Conservation (phyloP, 2,113 vertebrate genomes). For the Hippolais icterina region DNA sequence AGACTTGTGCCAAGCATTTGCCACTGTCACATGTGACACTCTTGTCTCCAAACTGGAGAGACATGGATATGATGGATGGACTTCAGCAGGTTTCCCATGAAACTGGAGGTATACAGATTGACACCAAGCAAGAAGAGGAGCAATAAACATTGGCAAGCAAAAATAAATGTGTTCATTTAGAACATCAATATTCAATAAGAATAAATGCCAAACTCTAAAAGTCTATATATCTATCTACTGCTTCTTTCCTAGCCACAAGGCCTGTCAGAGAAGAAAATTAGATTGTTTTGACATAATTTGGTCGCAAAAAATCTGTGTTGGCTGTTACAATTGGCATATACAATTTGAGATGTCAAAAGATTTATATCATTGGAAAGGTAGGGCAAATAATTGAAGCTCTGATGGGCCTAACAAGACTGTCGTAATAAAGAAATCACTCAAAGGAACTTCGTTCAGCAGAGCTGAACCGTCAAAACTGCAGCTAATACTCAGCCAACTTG, state of each 20-base stretch:
- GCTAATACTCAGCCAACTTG: slow-evolving; percentile 5
- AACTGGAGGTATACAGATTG: background rate
- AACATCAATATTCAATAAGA: slow-evolving; percentile 9
- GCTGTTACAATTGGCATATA: slow-evolving; percentile 47
- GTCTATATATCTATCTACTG: slow-evolving; percentile 4
- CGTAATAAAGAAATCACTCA: slow-evolving; percentile 44
- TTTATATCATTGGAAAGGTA: slow-evolving; percentile 53
- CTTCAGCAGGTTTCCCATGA: background rate
- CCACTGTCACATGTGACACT: background rate
- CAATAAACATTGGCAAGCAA: background rate
- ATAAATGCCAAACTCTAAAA: slow-evolving; percentile 19
- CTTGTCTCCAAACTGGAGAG: background rate
- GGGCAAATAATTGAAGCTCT: slow-evolving; percentile 48
- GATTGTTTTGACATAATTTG: slow-evolving; percentile 59
- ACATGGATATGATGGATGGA: background rate
- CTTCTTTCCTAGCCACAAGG: slow-evolving; percentile 40
- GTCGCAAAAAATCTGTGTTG: slow-evolving; percentile 30
- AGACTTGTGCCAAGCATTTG: background rate
- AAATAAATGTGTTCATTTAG: slow-evolving; percentile 10
- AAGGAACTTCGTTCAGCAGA: background rate
- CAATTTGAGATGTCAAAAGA: slow-evolving; percentile 69
- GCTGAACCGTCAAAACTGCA: background rate
- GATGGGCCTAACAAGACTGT: slow-evolving; percentile 34
- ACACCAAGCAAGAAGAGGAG: background rate
- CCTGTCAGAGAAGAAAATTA: slow-evolving; percentile 41